These are phyloP conservation scores for Sinodicranocentrus sp. DNA, from an alignment of 2,888 invertebrate species.

Conservation along the genomic window DNA sequence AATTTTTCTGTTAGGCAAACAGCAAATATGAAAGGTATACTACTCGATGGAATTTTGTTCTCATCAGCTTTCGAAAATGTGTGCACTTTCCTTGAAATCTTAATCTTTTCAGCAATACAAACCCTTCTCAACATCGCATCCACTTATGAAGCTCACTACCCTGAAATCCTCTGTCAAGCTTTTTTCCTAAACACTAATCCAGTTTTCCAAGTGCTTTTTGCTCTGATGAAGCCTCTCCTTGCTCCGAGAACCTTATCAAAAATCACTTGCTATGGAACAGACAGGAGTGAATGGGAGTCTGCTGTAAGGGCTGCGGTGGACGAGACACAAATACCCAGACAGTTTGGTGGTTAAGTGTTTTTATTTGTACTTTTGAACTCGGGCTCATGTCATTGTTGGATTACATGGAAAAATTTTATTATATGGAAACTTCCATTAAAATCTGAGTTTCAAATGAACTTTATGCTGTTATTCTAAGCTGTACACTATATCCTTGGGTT, in stretches of 20 bases:
- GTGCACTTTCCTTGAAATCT: background rate
- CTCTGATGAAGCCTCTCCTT: constrained; percentile 56
- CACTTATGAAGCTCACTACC: constrained; percentile 57
- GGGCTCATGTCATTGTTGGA: too few relatives aligned
- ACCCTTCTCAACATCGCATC: constrained; percentile 30
- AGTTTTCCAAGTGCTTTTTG: constrained; percentile 58
- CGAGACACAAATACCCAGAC: constrained; percentile 48
- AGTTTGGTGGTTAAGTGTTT: constrained; percentile 42
- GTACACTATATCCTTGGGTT: too few relatives aligned
- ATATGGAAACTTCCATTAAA: too few relatives aligned
- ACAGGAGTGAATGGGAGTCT: constrained; percentile 58
- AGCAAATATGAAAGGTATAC: constrained; percentile 54
- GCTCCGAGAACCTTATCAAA: constrained; percentile 59
- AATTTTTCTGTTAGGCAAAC: constrained; percentile 73
- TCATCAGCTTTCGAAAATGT: too few relatives aligned
- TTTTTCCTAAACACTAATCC: constrained; percentile 59
- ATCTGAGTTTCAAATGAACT: too few relatives aligned
- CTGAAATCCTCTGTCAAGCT: constrained; percentile 54
- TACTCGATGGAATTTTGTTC: too few relatives aligned
- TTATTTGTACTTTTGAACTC: too few relatives aligned
- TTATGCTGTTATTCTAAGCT: too few relatives aligned
- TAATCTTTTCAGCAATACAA: constrained; percentile 20
- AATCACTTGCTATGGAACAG: constrained; percentile 49
- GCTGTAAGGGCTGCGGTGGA: constrained; percentile 31
- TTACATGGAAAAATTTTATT: too few relatives aligned